Evolutionary conservation across 2,113 vertebrate species (phyloP).

Genomic region (Scalopus aquaticus): DNA sequence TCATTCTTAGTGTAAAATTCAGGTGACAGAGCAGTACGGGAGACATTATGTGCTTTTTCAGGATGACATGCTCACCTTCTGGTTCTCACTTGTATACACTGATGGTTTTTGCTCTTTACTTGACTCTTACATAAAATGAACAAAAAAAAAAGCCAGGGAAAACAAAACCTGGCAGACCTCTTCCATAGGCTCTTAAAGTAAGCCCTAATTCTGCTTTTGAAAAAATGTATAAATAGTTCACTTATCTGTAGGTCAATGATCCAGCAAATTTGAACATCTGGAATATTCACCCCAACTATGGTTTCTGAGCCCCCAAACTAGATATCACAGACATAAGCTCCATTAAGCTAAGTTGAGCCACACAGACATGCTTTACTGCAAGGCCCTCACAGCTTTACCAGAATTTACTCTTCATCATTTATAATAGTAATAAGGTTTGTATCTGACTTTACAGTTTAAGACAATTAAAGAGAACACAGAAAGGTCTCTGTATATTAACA

Average conservation of each 20-base stretch:
- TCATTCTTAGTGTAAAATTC: neutral
- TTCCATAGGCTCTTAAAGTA: neutral
- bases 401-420: rapidly evolving
- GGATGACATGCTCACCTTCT: rapidly evolving
- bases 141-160: neutral
- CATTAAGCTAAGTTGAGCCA: rapidly evolving
- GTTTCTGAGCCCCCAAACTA: neutral
- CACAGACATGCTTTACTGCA: too few relatives aligned
- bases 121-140: neutral
- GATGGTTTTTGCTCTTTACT: neutral
- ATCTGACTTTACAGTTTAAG: neutral
- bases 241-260: neutral
- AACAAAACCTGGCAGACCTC: neutral
- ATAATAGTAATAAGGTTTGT: neutral
- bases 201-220: neutral
- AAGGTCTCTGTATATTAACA: too few relatives aligned
- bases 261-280: neutral
- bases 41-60: rapidly evolving
- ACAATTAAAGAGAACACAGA: neutral
- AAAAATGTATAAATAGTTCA: neutral
- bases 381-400: neutral
- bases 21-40: rapidly evolving
- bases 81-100: rapidly evolving
- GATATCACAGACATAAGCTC: neutral
- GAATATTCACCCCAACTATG: neutral